Conservation (phyloP, 2,888 invertebrate species). For the Tiliacea aurago region DNA sequence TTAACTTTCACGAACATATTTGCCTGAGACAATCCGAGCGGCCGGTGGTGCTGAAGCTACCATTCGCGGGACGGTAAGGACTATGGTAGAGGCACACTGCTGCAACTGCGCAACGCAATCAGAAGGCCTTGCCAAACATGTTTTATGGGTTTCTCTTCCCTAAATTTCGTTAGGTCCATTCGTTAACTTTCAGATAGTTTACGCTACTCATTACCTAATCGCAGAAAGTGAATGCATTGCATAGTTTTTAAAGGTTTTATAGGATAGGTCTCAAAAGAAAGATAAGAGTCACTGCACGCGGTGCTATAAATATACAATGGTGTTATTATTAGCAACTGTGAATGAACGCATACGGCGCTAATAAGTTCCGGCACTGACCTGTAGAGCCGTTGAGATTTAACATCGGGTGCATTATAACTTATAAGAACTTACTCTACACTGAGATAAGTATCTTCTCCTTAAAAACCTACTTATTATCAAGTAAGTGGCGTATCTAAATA, state of each 20-base stretch:
- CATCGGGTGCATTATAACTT: constrained; percentile 18
- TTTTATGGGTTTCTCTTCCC: not conserved
- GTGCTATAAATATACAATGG: constrained; percentile 31
- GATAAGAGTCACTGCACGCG: constrained; percentile 22
- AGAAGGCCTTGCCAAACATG: not conserved
- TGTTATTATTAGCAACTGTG: constrained; percentile 9
- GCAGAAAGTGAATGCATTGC: not conserved
- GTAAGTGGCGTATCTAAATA: not conserved
- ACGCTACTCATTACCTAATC: not conserved
- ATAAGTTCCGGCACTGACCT: constrained; percentile 48
- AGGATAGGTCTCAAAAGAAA: not conserved
- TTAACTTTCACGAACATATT: not conserved
- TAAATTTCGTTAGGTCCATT: not conserved
- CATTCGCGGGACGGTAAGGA: not conserved
- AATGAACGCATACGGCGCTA: constrained; percentile 45
- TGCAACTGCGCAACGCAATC: not conserved
- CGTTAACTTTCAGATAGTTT: not conserved
- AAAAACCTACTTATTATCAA: not conserved
- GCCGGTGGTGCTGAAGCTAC: not conserved
- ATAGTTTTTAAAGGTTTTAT: not conserved
- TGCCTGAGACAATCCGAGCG: not conserved
- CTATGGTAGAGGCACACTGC: not conserved
- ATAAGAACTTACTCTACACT: constrained; percentile 11
- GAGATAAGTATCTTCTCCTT: not conserved
- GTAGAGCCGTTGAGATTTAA: constrained; percentile 41